A percentile compares a stretch with the other conserved stretches of the same genome.
These are phyloP conservation scores for Terebella lapidaria DNA, from an alignment of 2,888 invertebrate species.

Conservation along the genomic window DNA sequence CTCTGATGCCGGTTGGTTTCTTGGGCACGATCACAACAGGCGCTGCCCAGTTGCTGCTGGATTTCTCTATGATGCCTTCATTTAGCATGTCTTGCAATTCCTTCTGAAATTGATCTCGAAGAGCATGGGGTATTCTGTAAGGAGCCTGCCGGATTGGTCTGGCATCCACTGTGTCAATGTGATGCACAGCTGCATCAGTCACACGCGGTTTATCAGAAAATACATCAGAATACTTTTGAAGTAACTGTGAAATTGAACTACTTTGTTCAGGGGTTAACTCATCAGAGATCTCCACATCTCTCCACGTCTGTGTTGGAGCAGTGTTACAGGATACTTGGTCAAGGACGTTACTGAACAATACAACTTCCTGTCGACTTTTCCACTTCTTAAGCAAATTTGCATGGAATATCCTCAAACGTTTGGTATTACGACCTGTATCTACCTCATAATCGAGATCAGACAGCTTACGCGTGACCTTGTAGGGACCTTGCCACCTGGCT, in stretches of 20 bases:
- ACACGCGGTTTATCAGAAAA: conserved; percentile 2
- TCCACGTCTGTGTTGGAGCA: neutral
- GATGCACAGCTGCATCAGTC: neutral
- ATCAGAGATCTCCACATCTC: neutral
- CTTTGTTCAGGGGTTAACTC: neutral
- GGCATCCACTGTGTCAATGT: neutral
- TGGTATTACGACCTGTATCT: no score
- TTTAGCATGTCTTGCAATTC: neutral
- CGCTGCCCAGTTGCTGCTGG: neutral
- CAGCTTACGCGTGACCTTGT: neutral
- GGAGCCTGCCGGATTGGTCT: neutral
- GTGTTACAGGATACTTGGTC: neutral
- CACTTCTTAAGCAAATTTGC: neutral
- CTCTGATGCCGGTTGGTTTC: neutral
- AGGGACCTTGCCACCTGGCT: neutral
- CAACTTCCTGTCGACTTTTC: neutral
- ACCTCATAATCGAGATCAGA: neutral
- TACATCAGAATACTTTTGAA: neutral
- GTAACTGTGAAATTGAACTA: neutral
- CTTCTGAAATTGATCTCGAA: neutral
- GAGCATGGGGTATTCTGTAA: neutral
- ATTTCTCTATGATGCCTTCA: neutral
- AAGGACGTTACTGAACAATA: neutral
- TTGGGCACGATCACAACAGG: neutral
- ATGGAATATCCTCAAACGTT: neutral